Conservation (phyloP, 2,888 invertebrate species). For the Fragum fragum region DNA sequence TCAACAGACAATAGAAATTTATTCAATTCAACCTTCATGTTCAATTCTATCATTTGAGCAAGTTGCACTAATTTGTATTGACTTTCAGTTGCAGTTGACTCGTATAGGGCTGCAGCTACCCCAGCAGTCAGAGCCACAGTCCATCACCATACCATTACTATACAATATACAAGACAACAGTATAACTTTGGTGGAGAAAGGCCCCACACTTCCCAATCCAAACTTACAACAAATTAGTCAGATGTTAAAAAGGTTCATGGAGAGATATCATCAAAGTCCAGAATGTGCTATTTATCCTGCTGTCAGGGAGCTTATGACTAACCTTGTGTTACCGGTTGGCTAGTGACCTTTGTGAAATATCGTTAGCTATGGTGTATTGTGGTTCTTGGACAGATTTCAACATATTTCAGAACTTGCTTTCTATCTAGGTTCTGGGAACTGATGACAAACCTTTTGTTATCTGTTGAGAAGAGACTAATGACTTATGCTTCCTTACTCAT, state of each 20-base stretch:
- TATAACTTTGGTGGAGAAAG: slow-evolving; percentile 87
- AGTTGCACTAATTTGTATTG: no score
- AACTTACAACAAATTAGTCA: slow-evolving; percentile 87
- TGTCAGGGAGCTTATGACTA: slow-evolving; percentile 94
- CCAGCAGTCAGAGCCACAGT: slow-evolving; percentile 89
- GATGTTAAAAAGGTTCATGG: slow-evolving; percentile 85
- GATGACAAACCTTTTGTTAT: slow-evolving; percentile 93
- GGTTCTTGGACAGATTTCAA: no score
- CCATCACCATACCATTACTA: slow-evolving; percentile 94
- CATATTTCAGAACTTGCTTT: no score
- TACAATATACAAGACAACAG: slow-evolving; percentile 95
- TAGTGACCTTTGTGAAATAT: no score
- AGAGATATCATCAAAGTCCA: slow-evolving; percentile 84
- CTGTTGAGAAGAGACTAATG: slow-evolving; percentile 88
- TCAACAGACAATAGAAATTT: no score
- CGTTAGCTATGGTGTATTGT: no score
- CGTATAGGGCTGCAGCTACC: slow-evolving; percentile 89
- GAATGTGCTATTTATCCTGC: slow-evolving; percentile 97
- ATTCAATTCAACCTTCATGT: no score
- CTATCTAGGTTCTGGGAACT: slow-evolving; percentile 92
- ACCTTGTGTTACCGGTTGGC: slow-evolving; percentile 92
- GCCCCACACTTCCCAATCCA: slow-evolving; percentile 62
- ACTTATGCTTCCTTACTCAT: no score
- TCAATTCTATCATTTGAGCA: no score
- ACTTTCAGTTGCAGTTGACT: slow-evolving; percentile 91